Evolutionary conservation across 2,797 vertebrate species (phyloP), one percentile per base, ranked within the genome.

Genomic region (Hemibagrus guttatus): DNA sequence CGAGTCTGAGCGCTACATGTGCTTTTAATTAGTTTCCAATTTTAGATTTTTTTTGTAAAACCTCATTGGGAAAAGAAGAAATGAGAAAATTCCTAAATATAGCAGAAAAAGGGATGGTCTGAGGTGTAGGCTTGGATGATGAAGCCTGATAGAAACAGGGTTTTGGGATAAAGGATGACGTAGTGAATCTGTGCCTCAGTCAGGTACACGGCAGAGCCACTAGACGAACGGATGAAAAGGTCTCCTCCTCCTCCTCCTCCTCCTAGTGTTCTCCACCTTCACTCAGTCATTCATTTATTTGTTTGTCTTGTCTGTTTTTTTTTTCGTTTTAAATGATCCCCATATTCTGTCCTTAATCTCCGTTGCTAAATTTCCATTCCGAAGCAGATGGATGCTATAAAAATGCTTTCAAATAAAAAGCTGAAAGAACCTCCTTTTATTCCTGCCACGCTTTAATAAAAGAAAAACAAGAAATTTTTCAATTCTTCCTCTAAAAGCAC

Each of bases 401-500:
- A 86, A 87, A 66, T 0, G 59, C 69, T 46, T 76, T 76, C 54
- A 31, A 87, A 87, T 64, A 71, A 80, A 87, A 83, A 61, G 52
- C 81, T 11, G 58, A 17, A 17, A 42, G 75, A 83, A 66, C 2
- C 5, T 12, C 23, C 16, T 59, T 42, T 49, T 64, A 14, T 76
- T 75, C 11, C 56, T 56, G 6, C 19, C 42, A 19, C 49, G 56
- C 76, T 72, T 81, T 52, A 85, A 58, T 64, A 59, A 85, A 75
- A 85, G 49, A 76, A 78, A 82, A 87, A 83, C 46, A 78, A 56
- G n/a, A 52, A 75, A 63, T 66, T 66, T 78, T 84, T 82, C 63
- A 46, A 81, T 89, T 83, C 75, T 46, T 78, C 63, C 72, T 14
- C 75, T 87, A 86, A 90, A 88, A 54, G 85, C 84, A 83, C 90